Conservation (phyloP, 2,113 vertebrate genomes). For the Burhinus bistriatus region DNA sequence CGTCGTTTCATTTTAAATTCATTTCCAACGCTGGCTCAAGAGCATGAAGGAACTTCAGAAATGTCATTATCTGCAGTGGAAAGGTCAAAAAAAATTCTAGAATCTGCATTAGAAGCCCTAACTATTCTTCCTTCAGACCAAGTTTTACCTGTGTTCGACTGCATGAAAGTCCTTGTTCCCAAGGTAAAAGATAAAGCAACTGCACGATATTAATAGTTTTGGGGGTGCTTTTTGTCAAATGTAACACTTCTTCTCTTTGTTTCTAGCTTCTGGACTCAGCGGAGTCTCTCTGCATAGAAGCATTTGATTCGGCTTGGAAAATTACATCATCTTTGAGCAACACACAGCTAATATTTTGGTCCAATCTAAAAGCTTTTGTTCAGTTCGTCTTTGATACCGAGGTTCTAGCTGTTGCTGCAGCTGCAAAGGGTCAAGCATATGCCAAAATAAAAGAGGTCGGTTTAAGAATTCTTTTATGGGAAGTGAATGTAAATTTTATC, state of each 20-base stretch:
- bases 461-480: neutral
- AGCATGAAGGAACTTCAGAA: neutral
- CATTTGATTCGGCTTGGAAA: slow-evolving; percentile 85
- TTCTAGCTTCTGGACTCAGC: slow-evolving; percentile 76
- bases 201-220: neutral
- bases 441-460: slow-evolving; percentile 83
- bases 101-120: slow-evolving; percentile 82
- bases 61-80: neutral
- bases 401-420: slow-evolving; percentile 76
- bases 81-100: slow-evolving; percentile 49
- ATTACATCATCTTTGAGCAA: slow-evolving; percentile 82
- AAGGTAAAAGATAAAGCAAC: slow-evolving; percentile 72
- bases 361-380: slow-evolving; percentile 85
- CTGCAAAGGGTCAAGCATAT: slow-evolving; percentile 68
- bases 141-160: slow-evolving; percentile 84
- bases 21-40: neutral
- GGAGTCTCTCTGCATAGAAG: slow-evolving; percentile 82
- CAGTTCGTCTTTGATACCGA: slow-evolving; percentile 79
- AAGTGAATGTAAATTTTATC: neutral
- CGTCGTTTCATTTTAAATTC: slow-evolving; percentile 75
- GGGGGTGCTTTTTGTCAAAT: neutral
- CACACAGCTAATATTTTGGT: slow-evolving; percentile 91
- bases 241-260: neutral
- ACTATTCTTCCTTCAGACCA: slow-evolving; percentile 83
- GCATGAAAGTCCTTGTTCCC: slow-evolving; percentile 82